Evolutionary conservation across 2,888 invertebrate genomes (phyloP).

Genomic region (Chloroclysta siterata): DNA sequence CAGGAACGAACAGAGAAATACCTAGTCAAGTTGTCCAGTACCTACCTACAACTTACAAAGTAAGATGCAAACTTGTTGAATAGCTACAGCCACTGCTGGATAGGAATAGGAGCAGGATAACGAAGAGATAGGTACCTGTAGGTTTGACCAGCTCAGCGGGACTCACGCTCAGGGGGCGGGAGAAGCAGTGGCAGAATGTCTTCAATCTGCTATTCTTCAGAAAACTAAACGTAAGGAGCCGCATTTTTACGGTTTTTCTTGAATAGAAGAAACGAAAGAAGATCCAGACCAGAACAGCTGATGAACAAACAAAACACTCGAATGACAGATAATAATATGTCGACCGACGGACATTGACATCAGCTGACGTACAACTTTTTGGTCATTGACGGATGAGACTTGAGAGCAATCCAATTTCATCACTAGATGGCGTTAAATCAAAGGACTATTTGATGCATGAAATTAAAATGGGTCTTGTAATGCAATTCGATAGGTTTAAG

Average conservation of each 20-base stretch:
- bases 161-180: constrained; percentile 40
- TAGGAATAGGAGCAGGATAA: background rate
- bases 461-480: too few species aligned
- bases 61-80: background rate
- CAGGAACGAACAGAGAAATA: too few species aligned
- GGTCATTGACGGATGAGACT: too few species aligned
- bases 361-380: too few species aligned
- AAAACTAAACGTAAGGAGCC: constrained; percentile 61
- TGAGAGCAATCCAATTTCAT: too few species aligned
- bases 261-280: background rate
- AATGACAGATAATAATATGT: background rate
- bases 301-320: background rate
- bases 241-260: constrained; percentile 51
- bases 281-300: background rate
- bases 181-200: constrained; percentile 36
- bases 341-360: background rate
- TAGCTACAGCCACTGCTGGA: background rate
- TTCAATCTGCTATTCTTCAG: constrained; percentile 60
- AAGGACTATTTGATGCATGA: too few species aligned
- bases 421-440: too few species aligned
- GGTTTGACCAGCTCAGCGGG: constrained; percentile 33
- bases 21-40: background rate
- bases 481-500: too few species aligned
- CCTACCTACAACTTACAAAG: background rate
- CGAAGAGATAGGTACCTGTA: constrained; percentile 21